Evolutionary conservation across 2,113 vertebrate genomes (phyloP).

Genomic region (Rhinolophus ferrumequinum): DNA sequence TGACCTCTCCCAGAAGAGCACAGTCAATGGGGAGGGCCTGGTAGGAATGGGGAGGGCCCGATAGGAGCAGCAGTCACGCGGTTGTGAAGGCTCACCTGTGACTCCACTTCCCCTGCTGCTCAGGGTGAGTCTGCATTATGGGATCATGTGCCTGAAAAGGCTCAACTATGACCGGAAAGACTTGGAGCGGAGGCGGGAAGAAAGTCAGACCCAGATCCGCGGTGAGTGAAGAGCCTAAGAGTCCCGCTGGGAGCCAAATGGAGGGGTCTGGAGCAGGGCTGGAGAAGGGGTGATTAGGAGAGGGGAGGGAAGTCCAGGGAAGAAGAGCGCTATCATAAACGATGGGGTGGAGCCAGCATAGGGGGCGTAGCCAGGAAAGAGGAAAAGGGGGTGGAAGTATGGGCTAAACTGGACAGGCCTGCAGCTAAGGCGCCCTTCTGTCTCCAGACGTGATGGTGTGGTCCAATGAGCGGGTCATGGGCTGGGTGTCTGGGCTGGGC

Average conservation of each 20-base stretch:
- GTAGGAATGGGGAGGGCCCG: neutral
- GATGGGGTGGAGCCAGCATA: neutral
- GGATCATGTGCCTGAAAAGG: conserved; percentile 96
- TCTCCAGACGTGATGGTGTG: conserved; percentile 95
- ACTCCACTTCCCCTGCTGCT: neutral
- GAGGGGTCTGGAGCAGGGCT: neutral
- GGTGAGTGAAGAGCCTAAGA: conserved; percentile 80
- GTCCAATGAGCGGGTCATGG: conserved; percentile 96
- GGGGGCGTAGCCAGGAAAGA: neutral
- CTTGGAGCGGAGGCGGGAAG: conserved; percentile 93
- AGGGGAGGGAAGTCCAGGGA: too few species aligned
- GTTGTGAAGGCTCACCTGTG: neutral
- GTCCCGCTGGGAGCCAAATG: neutral
- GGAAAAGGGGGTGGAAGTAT: neutral
- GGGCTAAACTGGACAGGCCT: neutral
- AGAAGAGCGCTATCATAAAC: neutral
- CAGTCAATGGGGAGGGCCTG: neutral
- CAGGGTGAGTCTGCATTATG: conserved; percentile 96
- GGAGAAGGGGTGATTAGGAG: neutral
- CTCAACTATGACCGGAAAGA: conserved; percentile 96
- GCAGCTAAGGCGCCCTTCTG: neutral
- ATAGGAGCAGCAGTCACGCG: neutral
- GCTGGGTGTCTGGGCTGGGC: conserved; percentile 93
- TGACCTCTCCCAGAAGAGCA: neutral
- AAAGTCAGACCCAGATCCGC: conserved; percentile 92